Evolutionary conservation across 1,140 invertebrate genomes (phyloP), one percentile per base, ranked within the genome.

Genomic region (Saxidomus purpurata): DNA sequence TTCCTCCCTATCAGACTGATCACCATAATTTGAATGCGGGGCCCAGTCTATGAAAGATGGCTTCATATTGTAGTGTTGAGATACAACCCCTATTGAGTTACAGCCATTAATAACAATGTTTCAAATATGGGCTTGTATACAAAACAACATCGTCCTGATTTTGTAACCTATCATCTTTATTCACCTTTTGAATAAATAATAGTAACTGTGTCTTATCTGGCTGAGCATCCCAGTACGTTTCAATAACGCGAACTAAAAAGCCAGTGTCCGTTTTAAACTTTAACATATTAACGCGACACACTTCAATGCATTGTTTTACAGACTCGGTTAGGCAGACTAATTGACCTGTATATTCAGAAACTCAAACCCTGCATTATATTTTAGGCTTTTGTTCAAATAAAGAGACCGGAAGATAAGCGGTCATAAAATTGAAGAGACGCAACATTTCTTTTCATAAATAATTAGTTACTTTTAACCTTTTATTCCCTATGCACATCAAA

Each of bases 401-500:
- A 25, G 49, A 49, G 47, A 79, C 76, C 19, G 47, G 76, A 49
- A 55, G 43, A 79, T 55, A 38, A 36, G 34, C 67, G 22, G 36
- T 71, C 17, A 40, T 71, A 71, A 71, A 71, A n/a, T 28, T 71
- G 31, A 71, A 38, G 67, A 71, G 34, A 79, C 28, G 76, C 76
- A 52, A 79, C 76, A 79, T 31, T 79, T 52, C 36, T 71, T 79
- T 55, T 52, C 13, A 55, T 19, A 79, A 79, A 79, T 79, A 52
- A 79, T 79, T 79, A 79, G 76, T 55, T 79, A 79, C 49, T 79
- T 79, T 79, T 79, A 52, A 79, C 76, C 76, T 52, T 79, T 79
- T 49, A 52, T 79, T 79, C 34, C 36, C 67, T 28, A 19, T 71
- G n/a, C 47, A 79, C 76, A 52, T 79, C 76, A 79, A 79, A 79